Evolutionary conservation across 2,113 vertebrate genomes (phyloP).

Genomic region (Laterallus jamaicensis): DNA sequence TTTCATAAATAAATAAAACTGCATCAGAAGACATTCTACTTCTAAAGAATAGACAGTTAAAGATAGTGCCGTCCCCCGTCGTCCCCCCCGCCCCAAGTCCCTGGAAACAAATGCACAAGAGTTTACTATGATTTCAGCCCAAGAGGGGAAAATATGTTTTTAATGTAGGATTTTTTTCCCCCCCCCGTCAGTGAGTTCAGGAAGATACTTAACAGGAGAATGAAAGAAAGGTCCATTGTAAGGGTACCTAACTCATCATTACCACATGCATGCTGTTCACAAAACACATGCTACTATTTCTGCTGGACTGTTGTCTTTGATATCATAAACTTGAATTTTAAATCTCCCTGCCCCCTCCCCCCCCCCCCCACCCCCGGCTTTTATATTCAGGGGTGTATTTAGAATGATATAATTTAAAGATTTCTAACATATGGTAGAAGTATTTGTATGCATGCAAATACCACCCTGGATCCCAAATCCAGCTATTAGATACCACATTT

Average conservation of each 20-base stretch:
- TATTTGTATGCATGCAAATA: conserved; percentile 6
- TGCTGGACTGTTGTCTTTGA: conserved; percentile 40
- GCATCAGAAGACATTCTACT: conserved; percentile 46
- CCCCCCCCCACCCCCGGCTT: not conserved
- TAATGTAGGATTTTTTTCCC: conserved; percentile 9
- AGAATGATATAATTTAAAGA: conserved; percentile 19
- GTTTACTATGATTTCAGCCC: conserved; percentile 33
- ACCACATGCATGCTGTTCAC: conserved; percentile 52
- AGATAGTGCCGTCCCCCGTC: not conserved
- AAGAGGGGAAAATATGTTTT: conserved; percentile 45
- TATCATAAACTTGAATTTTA: not conserved
- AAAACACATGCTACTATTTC: conserved; percentile 46
- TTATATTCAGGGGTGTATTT: not conserved
- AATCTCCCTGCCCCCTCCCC: too few relatives aligned
- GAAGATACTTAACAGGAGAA: conserved; percentile 13
- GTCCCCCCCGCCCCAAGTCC: not conserved
- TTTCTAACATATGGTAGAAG: conserved; percentile 46
- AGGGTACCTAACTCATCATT: conserved; percentile 71
- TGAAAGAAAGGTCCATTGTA: conserved; percentile 66
- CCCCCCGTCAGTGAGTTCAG: conserved; percentile 46
- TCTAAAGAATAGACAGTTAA: conserved; percentile 66
- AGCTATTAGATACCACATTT: conserved; percentile 38
- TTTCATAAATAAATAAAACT: conserved; percentile 74
- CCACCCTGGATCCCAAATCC: not conserved
- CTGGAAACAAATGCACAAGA: not conserved